Evolutionary conservation across 1,140 invertebrate species (phyloP).

Genomic region (Monochamus saltuarius): DNA sequence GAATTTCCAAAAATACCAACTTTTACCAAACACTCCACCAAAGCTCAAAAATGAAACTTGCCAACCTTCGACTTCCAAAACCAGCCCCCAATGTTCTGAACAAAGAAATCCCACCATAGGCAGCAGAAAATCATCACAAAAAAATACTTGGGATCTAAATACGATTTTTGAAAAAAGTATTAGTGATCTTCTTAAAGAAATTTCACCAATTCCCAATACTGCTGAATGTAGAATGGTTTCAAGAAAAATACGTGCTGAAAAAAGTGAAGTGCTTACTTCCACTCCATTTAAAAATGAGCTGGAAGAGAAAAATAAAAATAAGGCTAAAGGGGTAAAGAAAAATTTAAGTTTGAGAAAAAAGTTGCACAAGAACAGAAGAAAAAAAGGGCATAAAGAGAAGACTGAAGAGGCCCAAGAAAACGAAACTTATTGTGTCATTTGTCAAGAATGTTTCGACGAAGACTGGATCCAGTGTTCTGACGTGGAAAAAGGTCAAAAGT

Average conservation of each 20-base stretch:
- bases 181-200: constrained; percentile 7
- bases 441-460: constrained; percentile 8
- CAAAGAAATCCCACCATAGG: constrained; percentile 5
- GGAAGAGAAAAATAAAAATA: constrained; percentile 7
- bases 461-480: not conserved
- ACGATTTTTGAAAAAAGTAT: constrained; percentile 4
- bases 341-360: no score
- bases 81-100: not conserved
- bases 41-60: constrained; percentile 6
- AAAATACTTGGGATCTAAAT: not conserved
- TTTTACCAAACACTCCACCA: constrained; percentile 1
- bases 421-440: constrained; percentile 1
- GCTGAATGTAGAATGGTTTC: constrained; percentile 2
- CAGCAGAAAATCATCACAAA: not conserved
- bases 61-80: not conserved
- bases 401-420: not conserved
- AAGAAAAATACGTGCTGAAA: constrained; percentile 5
- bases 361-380: no score
- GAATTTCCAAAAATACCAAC: no score
- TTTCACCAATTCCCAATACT: not conserved
- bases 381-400: not conserved
- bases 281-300: constrained; percentile 7
- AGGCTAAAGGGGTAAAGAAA: not conserved
- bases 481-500: not conserved
- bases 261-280: constrained; percentile 4